Evolutionary conservation across 2,888 invertebrate species (phyloP).

Genomic region (Papilio demoleus): DNA sequence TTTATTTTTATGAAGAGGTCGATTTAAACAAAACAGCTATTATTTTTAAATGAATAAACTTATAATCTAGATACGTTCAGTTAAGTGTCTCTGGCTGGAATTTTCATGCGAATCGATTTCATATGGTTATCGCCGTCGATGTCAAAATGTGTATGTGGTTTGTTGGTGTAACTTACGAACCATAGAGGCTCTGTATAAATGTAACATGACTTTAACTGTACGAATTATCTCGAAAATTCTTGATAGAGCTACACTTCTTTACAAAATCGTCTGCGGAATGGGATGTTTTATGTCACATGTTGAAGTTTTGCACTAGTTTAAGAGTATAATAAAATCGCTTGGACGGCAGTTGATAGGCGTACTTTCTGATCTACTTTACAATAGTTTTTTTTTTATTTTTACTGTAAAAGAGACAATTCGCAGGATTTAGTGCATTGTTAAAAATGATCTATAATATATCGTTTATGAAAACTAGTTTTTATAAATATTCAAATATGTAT

Average conservation of each 20-base stretch:
- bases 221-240: too few species aligned
- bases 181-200: too few species aligned
- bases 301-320: not conserved
- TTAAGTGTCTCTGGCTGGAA: too few species aligned
- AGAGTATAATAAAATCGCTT: conserved; percentile 1
- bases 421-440: too few species aligned
- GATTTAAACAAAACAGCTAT: not conserved
- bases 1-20: conserved; percentile 4
- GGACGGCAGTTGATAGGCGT: not conserved
- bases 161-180: too few species aligned
- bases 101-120: too few species aligned
- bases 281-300: not conserved
- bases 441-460: too few species aligned
- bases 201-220: too few species aligned
- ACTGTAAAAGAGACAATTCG: too few species aligned
- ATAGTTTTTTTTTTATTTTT: not conserved
- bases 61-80: not conserved
- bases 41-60: conserved; percentile 18
- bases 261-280: not conserved
- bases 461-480: not conserved
- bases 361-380: not conserved
- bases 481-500: not conserved
- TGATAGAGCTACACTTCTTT: too few species aligned
- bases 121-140: too few species aligned
- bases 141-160: too few species aligned